Evolutionary conservation across 2,113 vertebrate genomes (phyloP).

Genomic region (Cryptoleucopteryx plumbea): DNA sequence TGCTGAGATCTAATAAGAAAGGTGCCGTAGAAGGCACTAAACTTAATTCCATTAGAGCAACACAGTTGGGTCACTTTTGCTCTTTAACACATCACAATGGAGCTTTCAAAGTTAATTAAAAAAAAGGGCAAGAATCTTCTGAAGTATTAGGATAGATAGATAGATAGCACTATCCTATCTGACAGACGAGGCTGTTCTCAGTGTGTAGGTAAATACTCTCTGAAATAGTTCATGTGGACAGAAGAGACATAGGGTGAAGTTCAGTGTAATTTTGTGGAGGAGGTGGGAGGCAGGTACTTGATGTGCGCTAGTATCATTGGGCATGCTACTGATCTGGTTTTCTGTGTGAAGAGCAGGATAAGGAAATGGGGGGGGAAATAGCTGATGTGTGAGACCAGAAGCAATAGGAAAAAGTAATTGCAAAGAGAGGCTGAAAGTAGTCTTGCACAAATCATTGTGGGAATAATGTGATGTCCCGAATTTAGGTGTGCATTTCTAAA

Average conservation of each 20-base stretch:
- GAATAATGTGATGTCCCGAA: background rate
- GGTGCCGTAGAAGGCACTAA: background rate
- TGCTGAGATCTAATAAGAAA: background rate
- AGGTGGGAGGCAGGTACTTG: background rate
- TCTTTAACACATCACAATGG: background rate
- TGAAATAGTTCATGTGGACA: background rate
- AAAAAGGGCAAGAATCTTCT: background rate
- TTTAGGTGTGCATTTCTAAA: background rate
- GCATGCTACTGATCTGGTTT: background rate
- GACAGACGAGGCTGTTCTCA: background rate
- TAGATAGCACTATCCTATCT: no score
- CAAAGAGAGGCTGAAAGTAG: background rate
- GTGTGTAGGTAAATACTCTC: background rate
- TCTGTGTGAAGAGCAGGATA: background rate
- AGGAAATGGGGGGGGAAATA: background rate
- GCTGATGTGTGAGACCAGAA: background rate
- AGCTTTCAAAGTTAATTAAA: constrained; percentile 12
- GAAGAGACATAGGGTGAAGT: background rate
- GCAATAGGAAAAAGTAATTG: background rate
- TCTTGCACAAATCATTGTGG: background rate
- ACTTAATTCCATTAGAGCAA: background rate
- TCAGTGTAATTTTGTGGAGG: background rate
- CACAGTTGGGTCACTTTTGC: background rate
- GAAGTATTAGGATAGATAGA: background rate
- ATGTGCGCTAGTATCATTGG: background rate